Conservation (phyloP, 2,797 vertebrate species). For the Chloroceryle amazona region DNA sequence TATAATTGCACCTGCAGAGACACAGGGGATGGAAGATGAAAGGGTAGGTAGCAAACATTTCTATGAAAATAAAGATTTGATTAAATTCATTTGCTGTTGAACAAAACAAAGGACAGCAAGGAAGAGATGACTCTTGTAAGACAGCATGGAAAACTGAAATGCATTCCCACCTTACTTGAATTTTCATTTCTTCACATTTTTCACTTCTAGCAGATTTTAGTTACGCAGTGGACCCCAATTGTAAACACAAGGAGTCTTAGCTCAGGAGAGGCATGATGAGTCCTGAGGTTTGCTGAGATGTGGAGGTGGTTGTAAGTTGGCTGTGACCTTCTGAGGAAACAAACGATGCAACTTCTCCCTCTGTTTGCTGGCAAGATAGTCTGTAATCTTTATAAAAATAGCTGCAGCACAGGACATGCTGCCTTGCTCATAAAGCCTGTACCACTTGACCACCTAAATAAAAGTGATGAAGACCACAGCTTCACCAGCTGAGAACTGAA, state of each 20-base stretch:
- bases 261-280: background rate
- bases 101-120: background rate
- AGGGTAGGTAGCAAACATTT: background rate
- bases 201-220: background rate
- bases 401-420: rapidly evolving
- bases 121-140: background rate
- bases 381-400: background rate
- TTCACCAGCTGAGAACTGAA: background rate
- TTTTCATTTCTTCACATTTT: background rate
- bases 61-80: background rate
- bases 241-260: background rate
- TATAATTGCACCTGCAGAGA: background rate
- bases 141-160: background rate
- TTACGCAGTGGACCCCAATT: rapidly evolving
- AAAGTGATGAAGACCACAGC: background rate
- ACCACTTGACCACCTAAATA: background rate
- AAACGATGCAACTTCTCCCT: background rate
- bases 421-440: background rate
- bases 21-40: background rate
- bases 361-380: background rate
- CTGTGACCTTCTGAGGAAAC: background rate
- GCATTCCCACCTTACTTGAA: background rate
- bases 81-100: background rate
- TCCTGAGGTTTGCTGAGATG: background rate
- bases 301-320: background rate